A percentile compares a stretch with the other conserved stretches of the same genome.
phyloP scores from a whole-genome alignment of 2,113 vertebrate species.

The Sardina pilchardus region DNA sequence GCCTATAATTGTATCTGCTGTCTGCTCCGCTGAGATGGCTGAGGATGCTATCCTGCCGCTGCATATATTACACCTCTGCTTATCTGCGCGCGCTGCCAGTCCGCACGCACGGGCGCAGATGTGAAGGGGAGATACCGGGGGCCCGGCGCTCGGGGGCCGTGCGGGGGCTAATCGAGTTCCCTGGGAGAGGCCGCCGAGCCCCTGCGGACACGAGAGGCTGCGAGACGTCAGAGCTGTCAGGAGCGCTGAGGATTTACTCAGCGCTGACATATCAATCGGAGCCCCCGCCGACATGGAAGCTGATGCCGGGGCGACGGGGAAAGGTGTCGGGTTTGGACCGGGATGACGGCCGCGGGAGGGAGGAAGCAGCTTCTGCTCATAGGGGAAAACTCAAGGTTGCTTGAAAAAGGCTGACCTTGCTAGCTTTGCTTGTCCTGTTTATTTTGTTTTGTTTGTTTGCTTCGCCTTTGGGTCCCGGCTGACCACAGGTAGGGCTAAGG shows the following conservation, averaged over 20 bases:
- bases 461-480: background rate
- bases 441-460: background rate
- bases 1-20: constrained; percentile 7
- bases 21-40: background rate
- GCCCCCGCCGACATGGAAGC: background rate
- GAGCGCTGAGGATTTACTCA: background rate
- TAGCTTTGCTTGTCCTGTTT: background rate
- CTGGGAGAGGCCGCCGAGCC: background rate
- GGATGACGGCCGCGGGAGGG: background rate
- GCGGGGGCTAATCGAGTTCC: background rate
- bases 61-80: constrained; percentile 12
- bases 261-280: constrained; percentile 1
- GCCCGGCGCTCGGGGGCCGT: background rate
- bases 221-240: background rate
- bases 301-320: background rate
- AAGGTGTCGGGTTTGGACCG: background rate
- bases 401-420: background rate
- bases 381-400: background rate
- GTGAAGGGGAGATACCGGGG: background rate
- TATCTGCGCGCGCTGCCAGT: constrained; percentile 5
- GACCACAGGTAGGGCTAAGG: constrained; percentile 9
- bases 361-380: background rate
- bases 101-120: background rate
- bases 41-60: background rate
- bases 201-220: background rate